Evolutionary conservation across 1,140 invertebrate genomes (phyloP).

Genomic region (Eubasilissa regina): DNA sequence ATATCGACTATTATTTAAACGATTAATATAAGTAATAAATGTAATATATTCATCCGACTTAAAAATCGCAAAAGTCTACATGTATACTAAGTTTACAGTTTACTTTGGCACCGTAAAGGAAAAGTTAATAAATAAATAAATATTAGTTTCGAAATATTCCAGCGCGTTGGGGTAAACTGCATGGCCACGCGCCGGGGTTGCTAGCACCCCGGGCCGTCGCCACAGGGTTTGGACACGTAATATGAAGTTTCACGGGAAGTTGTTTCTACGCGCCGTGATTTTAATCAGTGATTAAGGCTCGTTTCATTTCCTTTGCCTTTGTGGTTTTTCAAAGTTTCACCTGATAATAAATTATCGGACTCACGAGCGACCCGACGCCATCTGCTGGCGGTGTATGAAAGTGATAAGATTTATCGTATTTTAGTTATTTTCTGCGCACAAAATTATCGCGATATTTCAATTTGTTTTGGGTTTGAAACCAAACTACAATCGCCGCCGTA

Average conservation of each 20-base stretch:
- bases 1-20: no score
- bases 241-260: conserved; percentile 44
- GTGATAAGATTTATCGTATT: conserved; percentile 37
- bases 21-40: no score
- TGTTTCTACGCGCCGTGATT: conserved; percentile 57
- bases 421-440: not conserved
- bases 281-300: conserved; percentile 58
- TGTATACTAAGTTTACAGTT: no score
- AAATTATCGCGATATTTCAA: no score
- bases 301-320: conserved; percentile 59
- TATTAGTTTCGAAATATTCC: no score
- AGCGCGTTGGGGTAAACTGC: no score
- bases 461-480: not conserved
- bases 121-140: no score
- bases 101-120: no score
- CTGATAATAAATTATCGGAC: conserved; percentile 56
- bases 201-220: not conserved
- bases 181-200: not conserved
- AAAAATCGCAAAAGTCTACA: no score
- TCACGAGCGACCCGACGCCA: conserved; percentile 11
- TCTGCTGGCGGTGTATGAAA: conserved; percentile 15
- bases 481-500: not conserved
- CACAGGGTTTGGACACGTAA: conserved; percentile 34
- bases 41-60: no score
- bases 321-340: conserved; percentile 59